Evolutionary conservation across 30 jellyfish, hydroid and myxozoan species (phyloP).

Genomic region (Aurelia aurita complex sp. Pacific): DNA sequence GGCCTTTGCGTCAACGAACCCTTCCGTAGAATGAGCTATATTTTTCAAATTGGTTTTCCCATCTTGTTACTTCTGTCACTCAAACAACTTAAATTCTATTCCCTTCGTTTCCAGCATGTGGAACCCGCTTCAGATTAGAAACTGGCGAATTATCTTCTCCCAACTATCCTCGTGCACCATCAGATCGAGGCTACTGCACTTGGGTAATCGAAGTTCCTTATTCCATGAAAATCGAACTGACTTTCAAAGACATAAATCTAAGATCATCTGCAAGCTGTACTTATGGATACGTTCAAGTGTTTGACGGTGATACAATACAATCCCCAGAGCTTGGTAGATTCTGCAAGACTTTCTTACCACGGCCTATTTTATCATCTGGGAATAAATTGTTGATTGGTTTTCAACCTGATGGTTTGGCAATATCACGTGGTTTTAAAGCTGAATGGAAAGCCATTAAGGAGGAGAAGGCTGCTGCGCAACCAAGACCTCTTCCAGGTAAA

Average conservation of each 20-base stretch:
- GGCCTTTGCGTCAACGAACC: too few species aligned
- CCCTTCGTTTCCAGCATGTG: constrained; percentile 57
- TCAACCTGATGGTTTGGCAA: constrained; percentile 73
- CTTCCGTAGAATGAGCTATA: too few species aligned
- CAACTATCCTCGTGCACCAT: constrained; percentile 44
- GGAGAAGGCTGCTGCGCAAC: background rate
- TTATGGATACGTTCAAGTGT: constrained; percentile 63
- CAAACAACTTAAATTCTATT: background rate
- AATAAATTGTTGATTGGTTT: constrained; percentile 63
- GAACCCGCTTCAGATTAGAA: constrained; percentile 31
- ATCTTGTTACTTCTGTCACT: background rate
- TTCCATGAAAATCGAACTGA: constrained; percentile 15
- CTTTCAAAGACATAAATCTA: constrained; percentile 49
- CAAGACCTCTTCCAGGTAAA: constrained; percentile 15
- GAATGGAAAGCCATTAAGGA: constrained; percentile 56
- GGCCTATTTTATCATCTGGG: constrained; percentile 57
- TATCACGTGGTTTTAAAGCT: constrained; percentile 82
- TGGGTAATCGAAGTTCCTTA: constrained; percentile 70
- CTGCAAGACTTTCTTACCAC: constrained; percentile 78
- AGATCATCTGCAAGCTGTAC: constrained; percentile 43
- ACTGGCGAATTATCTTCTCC: constrained; percentile 68
- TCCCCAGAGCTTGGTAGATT: constrained; percentile 72
- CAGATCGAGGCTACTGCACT: constrained; percentile 39
- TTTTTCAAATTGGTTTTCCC: too few species aligned
- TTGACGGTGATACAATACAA: constrained; percentile 68